A percentile compares a stretch with the other conserved stretches of the same genome.
Conservation (phyloP, 1,140 invertebrate genomes). For the Uloborus diversus region DNA sequence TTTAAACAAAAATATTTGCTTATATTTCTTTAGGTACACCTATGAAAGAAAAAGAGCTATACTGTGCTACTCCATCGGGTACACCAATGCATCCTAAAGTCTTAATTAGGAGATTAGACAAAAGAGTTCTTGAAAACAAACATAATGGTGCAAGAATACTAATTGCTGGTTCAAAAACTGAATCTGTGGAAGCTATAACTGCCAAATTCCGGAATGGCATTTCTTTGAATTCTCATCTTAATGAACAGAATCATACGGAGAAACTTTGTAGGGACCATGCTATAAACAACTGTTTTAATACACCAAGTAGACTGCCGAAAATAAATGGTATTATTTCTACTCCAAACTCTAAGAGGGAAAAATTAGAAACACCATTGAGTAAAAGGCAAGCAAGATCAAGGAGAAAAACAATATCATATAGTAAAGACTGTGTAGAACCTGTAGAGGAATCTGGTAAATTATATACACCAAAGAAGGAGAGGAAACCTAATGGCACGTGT, state of each 20-base stretch:
- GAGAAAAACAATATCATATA: neutral
- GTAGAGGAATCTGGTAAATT: neutral
- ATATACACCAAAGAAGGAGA: neutral
- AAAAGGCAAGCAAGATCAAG: neutral
- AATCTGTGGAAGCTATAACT: constrained; percentile 4
- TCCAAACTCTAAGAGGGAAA: neutral
- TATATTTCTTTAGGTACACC: neutral
- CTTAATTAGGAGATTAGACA: constrained; percentile 20
- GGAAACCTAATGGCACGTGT: neutral
- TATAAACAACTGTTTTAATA: neutral
- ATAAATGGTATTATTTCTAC: neutral
- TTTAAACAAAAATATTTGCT: neutral
- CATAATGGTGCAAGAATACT: constrained; percentile 7
- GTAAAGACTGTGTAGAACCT: neutral
- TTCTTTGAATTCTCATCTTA: neutral
- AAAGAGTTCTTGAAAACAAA: constrained; percentile 13
- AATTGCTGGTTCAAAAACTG: constrained; percentile 7
- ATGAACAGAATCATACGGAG: neutral
- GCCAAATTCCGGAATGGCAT: neutral
- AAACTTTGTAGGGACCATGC: too few species aligned
- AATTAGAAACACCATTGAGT: neutral
- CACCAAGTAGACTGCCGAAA: neutral
- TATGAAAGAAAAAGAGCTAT: neutral
- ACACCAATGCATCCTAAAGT: constrained; percentile 14
- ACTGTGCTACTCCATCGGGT: neutral